phyloP scores from a whole-genome alignment of 2,113 vertebrate species.

The Pipa parva region DNA sequence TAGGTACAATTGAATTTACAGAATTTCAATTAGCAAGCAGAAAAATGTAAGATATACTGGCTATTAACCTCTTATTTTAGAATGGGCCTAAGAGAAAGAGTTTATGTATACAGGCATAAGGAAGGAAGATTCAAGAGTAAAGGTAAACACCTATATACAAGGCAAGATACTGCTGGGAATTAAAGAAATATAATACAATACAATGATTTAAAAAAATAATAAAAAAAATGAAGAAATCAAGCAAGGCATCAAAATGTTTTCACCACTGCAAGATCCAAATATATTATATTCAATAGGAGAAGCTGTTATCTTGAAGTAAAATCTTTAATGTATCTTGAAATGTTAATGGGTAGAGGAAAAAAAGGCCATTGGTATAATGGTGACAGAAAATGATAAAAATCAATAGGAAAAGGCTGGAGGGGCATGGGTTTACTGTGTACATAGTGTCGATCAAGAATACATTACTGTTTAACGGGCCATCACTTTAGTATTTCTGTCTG shows the following conservation, averaged over 20 bases:
- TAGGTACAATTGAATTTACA: too few relatives aligned
- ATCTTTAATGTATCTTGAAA: conserved; percentile 42
- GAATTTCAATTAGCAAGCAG: too few relatives aligned
- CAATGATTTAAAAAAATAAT: background rate
- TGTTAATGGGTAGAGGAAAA: conserved; percentile 33
- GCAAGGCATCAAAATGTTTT: conserved; percentile 3
- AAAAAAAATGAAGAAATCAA: background rate
- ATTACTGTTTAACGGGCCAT: conserved; percentile 36
- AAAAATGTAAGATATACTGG: too few relatives aligned
- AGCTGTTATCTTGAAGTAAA: conserved; percentile 32
- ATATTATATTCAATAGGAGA: conserved; percentile 26
- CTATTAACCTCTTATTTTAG: too few relatives aligned
- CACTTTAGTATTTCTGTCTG: conserved; percentile 36
- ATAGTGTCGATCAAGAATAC: conserved; percentile 35
- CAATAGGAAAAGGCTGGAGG: conserved; percentile 35
- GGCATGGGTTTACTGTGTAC: conserved; percentile 24
- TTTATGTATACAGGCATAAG: too few relatives aligned
- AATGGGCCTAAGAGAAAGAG: too few relatives aligned
- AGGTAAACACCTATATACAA: too few relatives aligned
- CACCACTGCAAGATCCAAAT: conserved; percentile 3
- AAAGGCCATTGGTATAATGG: conserved; percentile 28
- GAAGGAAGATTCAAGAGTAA: too few relatives aligned
- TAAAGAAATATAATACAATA: too few relatives aligned
- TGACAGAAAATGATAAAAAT: conserved; percentile 41
- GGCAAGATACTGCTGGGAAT: too few relatives aligned